Base-by-base conservation (phyloP, 2,797 vertebrate species). In the Peromyscus nudipes region DNA sequence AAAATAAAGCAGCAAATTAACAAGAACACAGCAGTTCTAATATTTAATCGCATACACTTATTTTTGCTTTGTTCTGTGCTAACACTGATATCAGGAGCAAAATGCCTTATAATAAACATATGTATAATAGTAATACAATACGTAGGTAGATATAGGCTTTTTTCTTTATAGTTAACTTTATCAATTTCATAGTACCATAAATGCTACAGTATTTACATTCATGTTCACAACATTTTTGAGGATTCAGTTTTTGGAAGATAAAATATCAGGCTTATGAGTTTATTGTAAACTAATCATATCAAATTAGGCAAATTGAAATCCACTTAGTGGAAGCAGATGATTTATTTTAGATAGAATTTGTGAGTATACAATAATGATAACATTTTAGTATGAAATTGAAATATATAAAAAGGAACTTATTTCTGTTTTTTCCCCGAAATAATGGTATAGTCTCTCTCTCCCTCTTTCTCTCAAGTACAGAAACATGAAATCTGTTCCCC, bases 171-270 rank as follows among this genome's bases (percentile, higher is more conserved):
- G 12, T 25, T 62, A 62, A 9, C 1, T 64, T 76, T 27, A 62
- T 46, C 23, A 64, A 89, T 64, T 77, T 34, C 5, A 49, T 49
- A 46, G 29, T 76, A 25, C 37, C 31, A n/a, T 49, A 55, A 43
- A 65, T 34, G 19, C 14, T 34, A 34, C 3, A 67, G 10, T 62
- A 10, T 6, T 67, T 65, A 60, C 46, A 67, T 31, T 37, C 37
- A 73, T 55, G 37, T 40, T 92, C 27, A 69, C 82, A 52, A 95
- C 92, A 17, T 81, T 77, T 76, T 67, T 94, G 64, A 86, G 93
- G 29, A 75, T 64, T 94, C 34, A 79, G 2, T 40, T 37, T 93
- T 91, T 86, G 83, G 21, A 92, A 93, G 43, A 77, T 65, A 86
- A 13, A 43, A 43, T 29, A 29, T 1, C 13, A 60, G 8, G 34